A percentile compares a stretch with the other conserved stretches of the same genome.
These are phyloP conservation scores for Xenopus petersii DNA, from an alignment of 2,797 vertebrate species.

Conservation along the genomic window DNA sequence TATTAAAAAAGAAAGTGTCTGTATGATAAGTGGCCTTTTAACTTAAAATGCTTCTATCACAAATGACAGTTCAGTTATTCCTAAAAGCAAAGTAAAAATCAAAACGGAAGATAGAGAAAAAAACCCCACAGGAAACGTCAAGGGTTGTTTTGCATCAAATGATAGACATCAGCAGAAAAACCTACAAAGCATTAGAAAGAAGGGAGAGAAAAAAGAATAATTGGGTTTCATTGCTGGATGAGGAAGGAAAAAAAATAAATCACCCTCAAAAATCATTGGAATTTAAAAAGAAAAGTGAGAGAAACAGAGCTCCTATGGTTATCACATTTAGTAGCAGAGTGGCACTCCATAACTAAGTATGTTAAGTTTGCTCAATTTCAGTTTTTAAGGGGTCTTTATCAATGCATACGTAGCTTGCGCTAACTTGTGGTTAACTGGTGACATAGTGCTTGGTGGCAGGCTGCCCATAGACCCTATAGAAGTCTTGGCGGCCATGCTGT, in stretches of 20 bases:
- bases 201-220: conserved; percentile 5
- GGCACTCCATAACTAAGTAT: conserved; percentile 25
- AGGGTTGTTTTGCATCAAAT: conserved; percentile 62
- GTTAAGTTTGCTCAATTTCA: conserved; percentile 29
- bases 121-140: conserved; percentile 58
- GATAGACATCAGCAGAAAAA: conserved; percentile 57
- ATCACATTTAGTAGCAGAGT: conserved; percentile 42
- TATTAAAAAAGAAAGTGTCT: conserved; percentile 55
- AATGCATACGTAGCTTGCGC: conserved; percentile 50
- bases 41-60: conserved; percentile 54
- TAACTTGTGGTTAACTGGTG: conserved; percentile 85
- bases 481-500: conserved; percentile 96
- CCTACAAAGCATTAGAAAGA: conserved; percentile 35
- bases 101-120: conserved; percentile 42
- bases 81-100: conserved; percentile 52
- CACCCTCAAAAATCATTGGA: conserved; percentile 27
- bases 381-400: conserved; percentile 51
- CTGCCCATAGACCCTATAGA: conserved; percentile 97
- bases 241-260: conserved; percentile 8
- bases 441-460: conserved; percentile 97
- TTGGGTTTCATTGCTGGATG: conserved; percentile 35
- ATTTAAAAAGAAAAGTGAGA: conserved; percentile 30
- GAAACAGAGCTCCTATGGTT: conserved; percentile 49
- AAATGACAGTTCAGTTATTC: conserved; percentile 59
- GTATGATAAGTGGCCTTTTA: conserved; percentile 69